phyloP scores from a whole-genome alignment of 2,113 vertebrate species.

The Mohoua ochrocephala region DNA sequence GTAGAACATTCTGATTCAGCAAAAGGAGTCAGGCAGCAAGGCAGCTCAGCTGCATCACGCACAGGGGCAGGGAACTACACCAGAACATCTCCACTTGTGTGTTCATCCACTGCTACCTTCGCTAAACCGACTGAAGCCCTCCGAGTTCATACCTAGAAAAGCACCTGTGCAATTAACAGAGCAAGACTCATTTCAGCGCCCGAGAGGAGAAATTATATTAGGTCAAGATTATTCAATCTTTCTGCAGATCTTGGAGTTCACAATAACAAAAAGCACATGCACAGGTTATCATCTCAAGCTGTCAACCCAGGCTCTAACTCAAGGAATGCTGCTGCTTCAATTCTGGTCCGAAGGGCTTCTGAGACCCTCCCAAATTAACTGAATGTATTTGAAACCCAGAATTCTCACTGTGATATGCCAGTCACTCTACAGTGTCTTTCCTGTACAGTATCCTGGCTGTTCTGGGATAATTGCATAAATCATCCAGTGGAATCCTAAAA shows the following conservation, averaged over 20 bases:
- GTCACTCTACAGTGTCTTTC: background rate
- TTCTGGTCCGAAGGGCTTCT: background rate
- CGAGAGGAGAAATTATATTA: background rate
- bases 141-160: background rate
- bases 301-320: background rate
- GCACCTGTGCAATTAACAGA: background rate
- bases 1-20: background rate
- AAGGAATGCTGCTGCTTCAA: background rate
- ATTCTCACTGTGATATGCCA: background rate
- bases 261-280: background rate
- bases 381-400: background rate
- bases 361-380: background rate
- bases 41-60: background rate
- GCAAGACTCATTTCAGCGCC: background rate
- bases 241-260: background rate
- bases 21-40: background rate
- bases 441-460: background rate
- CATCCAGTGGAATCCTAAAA: background rate
- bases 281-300: background rate
- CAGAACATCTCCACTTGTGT: background rate
- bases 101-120: background rate
- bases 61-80: background rate
- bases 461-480: background rate
- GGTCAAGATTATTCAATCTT: background rate
- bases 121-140: background rate